A percentile compares a stretch with the other conserved stretches of the same genome.
phyloP scores from a whole-genome alignment of 1,140 invertebrate species.

The Nasonia giraulti region DNA sequence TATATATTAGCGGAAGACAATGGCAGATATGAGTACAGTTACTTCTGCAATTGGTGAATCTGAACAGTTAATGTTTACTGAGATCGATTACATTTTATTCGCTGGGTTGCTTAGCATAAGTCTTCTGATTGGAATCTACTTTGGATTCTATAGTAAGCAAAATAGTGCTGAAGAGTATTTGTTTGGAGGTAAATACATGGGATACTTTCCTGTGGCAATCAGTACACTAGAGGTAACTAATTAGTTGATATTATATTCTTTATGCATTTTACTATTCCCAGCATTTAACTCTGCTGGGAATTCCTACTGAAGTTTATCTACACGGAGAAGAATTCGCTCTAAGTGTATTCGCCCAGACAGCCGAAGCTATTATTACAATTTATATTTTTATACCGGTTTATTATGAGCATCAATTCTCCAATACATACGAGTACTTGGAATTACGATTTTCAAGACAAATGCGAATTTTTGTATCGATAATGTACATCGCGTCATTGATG shows the following conservation, averaged over 20 bases:
- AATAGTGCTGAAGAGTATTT: slow-evolving; percentile 86
- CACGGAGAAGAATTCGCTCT: slow-evolving; percentile 82
- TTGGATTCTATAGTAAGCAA: slow-evolving; percentile 86
- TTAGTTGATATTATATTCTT: neutral
- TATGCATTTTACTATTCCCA: neutral
- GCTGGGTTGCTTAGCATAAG: slow-evolving; percentile 80
- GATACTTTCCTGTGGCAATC: slow-evolving; percentile 86
- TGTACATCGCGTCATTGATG: slow-evolving; percentile 78
- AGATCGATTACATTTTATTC: slow-evolving; percentile 82
- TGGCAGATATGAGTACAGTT: no score
- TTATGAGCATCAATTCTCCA: slow-evolving; percentile 83
- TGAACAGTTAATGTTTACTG: slow-evolving; percentile 64
- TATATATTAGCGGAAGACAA: no score
- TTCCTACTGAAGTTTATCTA: slow-evolving; percentile 86
- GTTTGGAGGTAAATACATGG: slow-evolving; percentile 88
- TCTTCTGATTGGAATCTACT: slow-evolving; percentile 85
- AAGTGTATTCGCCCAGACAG: slow-evolving; percentile 76
- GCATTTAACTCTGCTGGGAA: slow-evolving; percentile 83
- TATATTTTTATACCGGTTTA: slow-evolving; percentile 85
- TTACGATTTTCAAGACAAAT: no score
- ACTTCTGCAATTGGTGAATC: neutral
- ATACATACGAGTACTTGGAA: slow-evolving; percentile 86
- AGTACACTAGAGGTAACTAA: slow-evolving; percentile 82
- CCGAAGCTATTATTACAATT: slow-evolving; percentile 79
- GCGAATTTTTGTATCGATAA: no score